Evolutionary conservation across 2,888 invertebrate species (phyloP), one percentile per base, ranked within the genome.

Genomic region (Bhutanitis thaidina): DNA sequence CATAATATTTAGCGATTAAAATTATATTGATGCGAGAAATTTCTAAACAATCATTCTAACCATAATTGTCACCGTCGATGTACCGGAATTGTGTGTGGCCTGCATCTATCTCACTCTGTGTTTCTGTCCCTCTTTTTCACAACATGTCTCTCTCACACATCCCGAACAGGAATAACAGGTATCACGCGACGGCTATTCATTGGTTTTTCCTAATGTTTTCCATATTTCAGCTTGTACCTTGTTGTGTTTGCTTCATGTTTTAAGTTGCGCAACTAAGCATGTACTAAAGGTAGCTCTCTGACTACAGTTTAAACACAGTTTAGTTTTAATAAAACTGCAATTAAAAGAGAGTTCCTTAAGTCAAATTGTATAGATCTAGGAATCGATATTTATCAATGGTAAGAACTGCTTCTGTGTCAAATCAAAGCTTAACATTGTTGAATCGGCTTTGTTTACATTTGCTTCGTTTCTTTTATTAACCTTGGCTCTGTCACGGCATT

Each of bases 41-140:
- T 9, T 49, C 34, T 7, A 7, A 7, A 39, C 43, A 12, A 34
- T 44, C 44, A 45, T 34, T 34, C 34, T 38, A 20, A 34, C 10
- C 29, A 30, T 9, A 43, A 50, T 50, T 35, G 16, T 49, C 48
- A 46, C 43, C 41, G 12, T 52, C 41, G n/a, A 35, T 52, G 43
- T 52, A 39, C 46, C 51, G 29, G 34, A 54, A 58, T 55, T 66
- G 71, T 80, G 76, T 84, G 85, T 82, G 65, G 87, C 85, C 85
- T 87, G 89, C 83, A 69, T 88, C 79, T 86, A 80, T 88, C 85
- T 89, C 84, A 86, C 85, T 86, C 78, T 87, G 80, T 89, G 85
- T 89, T 87, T 89, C 87, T 89, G 74, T 88, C 86, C 85, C 81
- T 84, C 71, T 86, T 74, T 85, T 69, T 83, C 86, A 84, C 82